A percentile compares a stretch with the other conserved stretches of the same genome.
Conservation (phyloP, 2,888 invertebrate genomes). For the Melieria picta region DNA sequence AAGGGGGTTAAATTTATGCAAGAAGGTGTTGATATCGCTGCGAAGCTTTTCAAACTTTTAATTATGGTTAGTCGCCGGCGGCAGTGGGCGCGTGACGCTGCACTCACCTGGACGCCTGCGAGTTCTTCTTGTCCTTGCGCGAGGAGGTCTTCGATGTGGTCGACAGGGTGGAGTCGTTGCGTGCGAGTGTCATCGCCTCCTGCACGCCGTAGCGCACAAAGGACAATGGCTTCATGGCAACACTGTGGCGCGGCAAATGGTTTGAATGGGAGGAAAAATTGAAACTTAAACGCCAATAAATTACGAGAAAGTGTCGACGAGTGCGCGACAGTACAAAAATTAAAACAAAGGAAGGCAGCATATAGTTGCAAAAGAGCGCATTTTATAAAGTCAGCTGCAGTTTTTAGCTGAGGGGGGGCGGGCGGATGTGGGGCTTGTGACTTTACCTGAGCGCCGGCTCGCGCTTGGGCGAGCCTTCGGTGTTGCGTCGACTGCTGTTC, state of each 20-base stretch:
- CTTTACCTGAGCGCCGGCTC: conserved; percentile 64
- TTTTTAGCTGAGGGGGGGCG: neutral
- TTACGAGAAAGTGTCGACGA: conserved; percentile 28
- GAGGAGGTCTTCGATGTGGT: conserved; percentile 68
- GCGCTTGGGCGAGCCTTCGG: conserved; percentile 62
- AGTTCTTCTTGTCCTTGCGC: conserved; percentile 67
- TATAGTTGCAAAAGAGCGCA: neutral
- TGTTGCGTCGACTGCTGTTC: conserved; percentile 60
- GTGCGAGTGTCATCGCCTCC: conserved; percentile 66
- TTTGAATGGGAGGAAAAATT: conserved; percentile 25
- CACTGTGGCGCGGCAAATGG: conserved; percentile 53
- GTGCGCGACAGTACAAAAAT: neutral
- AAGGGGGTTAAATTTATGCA: conserved; percentile 13
- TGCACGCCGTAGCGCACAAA: conserved; percentile 65
- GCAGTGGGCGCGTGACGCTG: conserved; percentile 1
- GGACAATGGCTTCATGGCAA: conserved; percentile 73
- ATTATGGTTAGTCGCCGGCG: conserved; percentile 9
- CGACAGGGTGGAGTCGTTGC: conserved; percentile 71
- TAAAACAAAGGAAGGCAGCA: neutral
- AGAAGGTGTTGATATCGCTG: conserved; percentile 23
- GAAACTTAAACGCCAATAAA: conserved; percentile 33
- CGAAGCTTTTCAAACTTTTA: conserved; percentile 19
- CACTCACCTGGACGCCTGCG: conserved; percentile 66
- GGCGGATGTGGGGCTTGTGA: neutral
- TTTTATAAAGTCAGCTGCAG: neutral